phyloP scores from a whole-genome alignment of 2,797 vertebrate genomes.

The Erpetoichthys calabaricus region DNA sequence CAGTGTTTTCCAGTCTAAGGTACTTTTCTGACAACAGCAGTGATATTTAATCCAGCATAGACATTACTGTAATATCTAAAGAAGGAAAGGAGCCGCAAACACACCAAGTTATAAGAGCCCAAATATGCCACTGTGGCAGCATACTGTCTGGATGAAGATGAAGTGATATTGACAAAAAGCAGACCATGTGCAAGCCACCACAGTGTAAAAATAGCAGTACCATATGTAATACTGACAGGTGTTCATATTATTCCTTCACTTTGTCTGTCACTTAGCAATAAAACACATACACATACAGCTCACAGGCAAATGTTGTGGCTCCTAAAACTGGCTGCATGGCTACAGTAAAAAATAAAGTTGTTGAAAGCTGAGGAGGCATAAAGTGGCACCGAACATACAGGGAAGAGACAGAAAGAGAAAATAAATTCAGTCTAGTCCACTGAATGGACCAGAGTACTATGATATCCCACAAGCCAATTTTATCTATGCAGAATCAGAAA shows the following conservation, averaged over 20 bases:
- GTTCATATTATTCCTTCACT: background rate
- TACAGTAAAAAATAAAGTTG: too few species aligned
- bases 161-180: constrained; percentile 1
- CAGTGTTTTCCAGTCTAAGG: too few species aligned
- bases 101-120: background rate
- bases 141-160: background rate
- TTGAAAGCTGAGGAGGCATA: too few species aligned
- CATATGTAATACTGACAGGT: background rate
- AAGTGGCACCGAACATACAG: too few species aligned
- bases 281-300: too few species aligned
- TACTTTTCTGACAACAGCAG: too few species aligned
- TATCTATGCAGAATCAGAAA: background rate
- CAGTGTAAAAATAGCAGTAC: background rate
- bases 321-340: too few species aligned
- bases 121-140: background rate
- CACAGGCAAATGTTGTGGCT: too few species aligned
- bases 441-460: background rate
- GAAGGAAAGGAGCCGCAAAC: background rate
- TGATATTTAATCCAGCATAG: too few species aligned
- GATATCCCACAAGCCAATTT: background rate
- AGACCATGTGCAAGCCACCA: background rate
- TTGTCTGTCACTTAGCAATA: too few species aligned
- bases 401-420: background rate
- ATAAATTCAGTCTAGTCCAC: background rate
- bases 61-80: too few species aligned